A percentile compares a stretch with the other conserved stretches of the same genome.
phyloP scores from a whole-genome alignment of 1,140 invertebrate genomes.

The Plutomurus gul region DNA sequence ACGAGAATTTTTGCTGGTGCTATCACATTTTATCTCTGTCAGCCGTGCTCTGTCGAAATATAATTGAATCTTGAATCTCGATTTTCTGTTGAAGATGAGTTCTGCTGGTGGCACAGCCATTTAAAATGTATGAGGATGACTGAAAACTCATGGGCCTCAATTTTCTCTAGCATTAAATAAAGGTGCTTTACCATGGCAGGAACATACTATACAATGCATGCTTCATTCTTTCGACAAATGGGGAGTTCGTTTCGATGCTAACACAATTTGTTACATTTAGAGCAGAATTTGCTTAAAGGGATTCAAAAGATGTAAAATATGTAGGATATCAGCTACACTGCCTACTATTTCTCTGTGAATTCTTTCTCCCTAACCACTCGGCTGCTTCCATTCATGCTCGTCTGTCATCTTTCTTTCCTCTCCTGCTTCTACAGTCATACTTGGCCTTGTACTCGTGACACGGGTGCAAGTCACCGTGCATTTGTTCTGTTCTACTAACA shows the following conservation, averaged over 20 bases:
- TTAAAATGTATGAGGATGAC: not conserved
- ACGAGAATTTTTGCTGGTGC: too few relatives aligned
- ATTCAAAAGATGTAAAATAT: constrained; percentile 9
- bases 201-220: too few relatives aligned
- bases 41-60: not conserved
- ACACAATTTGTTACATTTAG: not conserved
- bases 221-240: not conserved
- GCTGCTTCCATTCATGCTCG: too few relatives aligned
- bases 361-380: too few relatives aligned
- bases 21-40: too few relatives aligned
- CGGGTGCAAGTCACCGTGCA: too few relatives aligned
- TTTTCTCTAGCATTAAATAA: not conserved
- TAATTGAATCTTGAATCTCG: not conserved
- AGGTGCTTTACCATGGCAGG: not conserved
- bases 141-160: not conserved
- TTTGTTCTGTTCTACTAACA: too few relatives aligned
- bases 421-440: too few relatives aligned
- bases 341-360: too few relatives aligned
- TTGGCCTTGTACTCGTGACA: too few relatives aligned
- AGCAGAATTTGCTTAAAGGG: not conserved
- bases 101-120: not conserved
- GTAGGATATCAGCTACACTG: not conserved
- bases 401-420: too few relatives aligned
- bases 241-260: not conserved
- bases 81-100: not conserved